These are phyloP conservation scores for Osmerus mordax DNA, from an alignment of 2,113 vertebrate species.

Conservation along the genomic window DNA sequence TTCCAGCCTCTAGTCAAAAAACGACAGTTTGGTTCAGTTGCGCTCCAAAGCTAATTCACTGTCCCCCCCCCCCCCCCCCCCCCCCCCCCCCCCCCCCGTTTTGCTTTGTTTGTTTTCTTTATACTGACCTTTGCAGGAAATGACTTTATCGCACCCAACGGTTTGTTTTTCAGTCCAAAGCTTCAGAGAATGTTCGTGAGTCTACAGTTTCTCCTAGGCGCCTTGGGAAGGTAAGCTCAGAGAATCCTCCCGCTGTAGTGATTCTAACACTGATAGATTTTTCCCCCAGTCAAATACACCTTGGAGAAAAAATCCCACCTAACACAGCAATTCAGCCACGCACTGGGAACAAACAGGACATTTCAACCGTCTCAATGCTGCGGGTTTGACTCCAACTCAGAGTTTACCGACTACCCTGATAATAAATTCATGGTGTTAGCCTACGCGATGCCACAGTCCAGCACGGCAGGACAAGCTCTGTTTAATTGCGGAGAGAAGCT, in stretches of 20 bases:
- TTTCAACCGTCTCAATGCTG: not conserved
- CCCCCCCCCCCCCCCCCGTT: not conserved
- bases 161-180: not conserved
- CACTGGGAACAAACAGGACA: not conserved
- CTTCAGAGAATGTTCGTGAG: not conserved
- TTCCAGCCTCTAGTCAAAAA: not conserved
- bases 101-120: conserved; percentile 24
- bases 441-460: conserved; percentile 3
- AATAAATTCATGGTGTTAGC: conserved; percentile 11
- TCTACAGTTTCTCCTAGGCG: not conserved
- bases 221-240: conserved; percentile 1
- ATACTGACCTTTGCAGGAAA: conserved; percentile 20
- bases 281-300: conserved; percentile 17
- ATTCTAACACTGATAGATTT: conserved; percentile 24
- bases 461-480: conserved; percentile 1
- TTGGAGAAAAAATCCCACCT: not conserved
- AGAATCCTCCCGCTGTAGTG: not conserved
- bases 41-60: conserved; percentile 3
- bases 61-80: not conserved
- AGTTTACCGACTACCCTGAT: not conserved
- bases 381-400: not conserved
- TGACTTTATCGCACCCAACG: conserved; percentile 15
- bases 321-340: not conserved
- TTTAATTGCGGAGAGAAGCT: conserved; percentile 34
- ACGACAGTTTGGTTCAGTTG: conserved; percentile 17